Base-by-base conservation (phyloP, 2,888 invertebrate genomes). In the Tenthredo notha region DNA sequence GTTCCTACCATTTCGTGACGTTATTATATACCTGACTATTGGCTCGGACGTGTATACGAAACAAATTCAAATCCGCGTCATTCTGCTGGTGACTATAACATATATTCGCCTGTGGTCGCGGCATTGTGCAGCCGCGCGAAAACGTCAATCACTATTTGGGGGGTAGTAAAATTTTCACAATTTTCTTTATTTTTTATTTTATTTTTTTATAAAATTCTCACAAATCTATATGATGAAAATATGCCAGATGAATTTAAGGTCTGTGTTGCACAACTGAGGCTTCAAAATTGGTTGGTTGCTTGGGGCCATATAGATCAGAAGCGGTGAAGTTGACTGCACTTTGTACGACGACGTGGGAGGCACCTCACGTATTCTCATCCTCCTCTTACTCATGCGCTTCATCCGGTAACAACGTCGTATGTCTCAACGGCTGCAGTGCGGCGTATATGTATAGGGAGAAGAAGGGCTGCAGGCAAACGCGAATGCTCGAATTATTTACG, bases 401-500 rank as follows among this genome's bases (percentile, higher is more conserved):
- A 29, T 74, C 74, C 74, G 40, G n/a, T 40, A n/a, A 5, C 18
- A 29, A 84, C 70, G 25, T 37, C 70, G 25, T 15, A 37, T 47
- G 47, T 37, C 37, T 84, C 83, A 58, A 78, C 47, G 54, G 50
- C 78, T 47, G 67, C 88, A 85, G 86, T 80, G 74, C 54, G 54
- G n/a, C 54, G 54, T 54, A n/a, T 54, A 54, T 5, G 6, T 0
- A 18, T 15, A 50, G 43, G 12, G n/a, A n/a, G n/a, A 6, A 50
- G 4, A 54, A n/a, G 82, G 84, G 86, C 82, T 74, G 86, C 58
- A 61, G 78, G 78, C 7, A 40, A 88, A 88, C 89, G 88, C 89
- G 85, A 90, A 90, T 89, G 90, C 87, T 89, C 88, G 87, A 89
- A 90, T 92, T 91, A 91, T 92, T 91, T 90, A 92, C 91, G 91